Conservation (phyloP, 1,140 invertebrate species). For the Gryon sp. region DNA sequence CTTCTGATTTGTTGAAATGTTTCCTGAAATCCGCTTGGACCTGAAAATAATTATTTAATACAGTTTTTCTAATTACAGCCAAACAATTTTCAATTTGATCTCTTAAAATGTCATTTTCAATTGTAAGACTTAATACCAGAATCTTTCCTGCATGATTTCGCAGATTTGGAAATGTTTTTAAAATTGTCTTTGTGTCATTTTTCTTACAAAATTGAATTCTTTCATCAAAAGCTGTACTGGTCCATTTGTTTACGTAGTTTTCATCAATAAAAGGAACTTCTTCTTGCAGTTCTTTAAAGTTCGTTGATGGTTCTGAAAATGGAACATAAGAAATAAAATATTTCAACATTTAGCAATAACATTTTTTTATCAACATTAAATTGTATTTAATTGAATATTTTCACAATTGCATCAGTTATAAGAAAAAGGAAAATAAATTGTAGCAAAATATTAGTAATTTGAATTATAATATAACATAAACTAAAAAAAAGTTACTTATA, state of each 20-base stretch:
- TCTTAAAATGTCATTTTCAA: not conserved
- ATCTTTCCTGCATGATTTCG: slow-evolving; percentile 3
- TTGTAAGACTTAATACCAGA: not conserved
- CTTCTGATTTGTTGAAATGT: not conserved
- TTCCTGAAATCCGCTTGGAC: slow-evolving; percentile 7
- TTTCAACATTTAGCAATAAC: too few species aligned
- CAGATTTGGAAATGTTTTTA: not conserved
- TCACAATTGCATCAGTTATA: not conserved
- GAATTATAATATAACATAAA: too few species aligned
- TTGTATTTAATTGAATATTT: slow-evolving; percentile 1
- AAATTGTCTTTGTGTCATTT: not conserved
- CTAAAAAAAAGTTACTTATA: too few species aligned
- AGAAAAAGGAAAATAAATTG: too few species aligned
- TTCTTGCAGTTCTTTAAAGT: slow-evolving; percentile 1
- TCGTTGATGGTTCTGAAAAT: not conserved
- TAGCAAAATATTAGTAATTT: not conserved
- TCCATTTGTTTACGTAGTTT: not conserved
- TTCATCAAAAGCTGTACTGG: not conserved
- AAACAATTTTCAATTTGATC: too few species aligned
- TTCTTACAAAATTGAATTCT: slow-evolving; percentile 8
- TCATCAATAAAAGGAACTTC: not conserved
- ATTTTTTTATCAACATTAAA: too few species aligned
- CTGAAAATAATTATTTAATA: not conserved
- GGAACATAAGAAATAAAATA: too few species aligned
- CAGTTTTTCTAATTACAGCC: too few species aligned